Percentiles rank a stretch among this genome's conserved stretches.
Evolutionary conservation across 2,797 vertebrate species (phyloP).

Genomic region (Artibeus jamaicensis): DNA sequence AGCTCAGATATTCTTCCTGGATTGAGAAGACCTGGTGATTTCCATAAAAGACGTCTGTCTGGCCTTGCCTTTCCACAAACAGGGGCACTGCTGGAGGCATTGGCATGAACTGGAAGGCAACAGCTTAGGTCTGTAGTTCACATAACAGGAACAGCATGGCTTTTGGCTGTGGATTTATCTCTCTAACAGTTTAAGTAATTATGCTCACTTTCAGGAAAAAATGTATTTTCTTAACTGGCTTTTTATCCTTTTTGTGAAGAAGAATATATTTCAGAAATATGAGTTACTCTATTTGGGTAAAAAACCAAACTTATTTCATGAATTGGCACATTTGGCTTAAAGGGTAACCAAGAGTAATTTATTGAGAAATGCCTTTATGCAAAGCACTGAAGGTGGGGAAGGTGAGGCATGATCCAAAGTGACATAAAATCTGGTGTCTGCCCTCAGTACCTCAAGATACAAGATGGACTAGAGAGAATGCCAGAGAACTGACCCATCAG

Average conservation of each 20-base stretch:
- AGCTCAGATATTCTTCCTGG: background rate
- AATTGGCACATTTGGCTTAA: background rate
- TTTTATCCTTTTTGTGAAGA: constrained; percentile 40
- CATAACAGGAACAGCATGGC: background rate
- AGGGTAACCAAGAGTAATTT: background rate
- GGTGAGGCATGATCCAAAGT: background rate
- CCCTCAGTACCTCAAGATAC: background rate
- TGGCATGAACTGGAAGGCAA: constrained; percentile 34
- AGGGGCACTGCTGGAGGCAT: constrained; percentile 37
- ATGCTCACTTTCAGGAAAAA: constrained; percentile 40
- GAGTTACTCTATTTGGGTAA: background rate
- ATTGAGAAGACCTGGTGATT: constrained; percentile 48
- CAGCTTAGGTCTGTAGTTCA: background rate
- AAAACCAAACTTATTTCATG: background rate
- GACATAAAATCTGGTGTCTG: background rate
- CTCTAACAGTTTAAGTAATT: constrained; percentile 43
- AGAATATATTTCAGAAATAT: background rate
- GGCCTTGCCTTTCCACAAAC: constrained; percentile 55
- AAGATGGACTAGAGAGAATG: background rate
- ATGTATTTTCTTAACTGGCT: constrained; percentile 43
- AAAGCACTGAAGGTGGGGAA: background rate
- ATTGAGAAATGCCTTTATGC: background rate
- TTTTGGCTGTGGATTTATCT: constrained; percentile 55
- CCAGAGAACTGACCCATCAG: background rate
- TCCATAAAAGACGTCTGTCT: background rate